Percentiles rank a stretch among this genome's conserved stretches.
Conservation (phyloP, 2,113 vertebrate species). For the Maccullochella peelii region DNA sequence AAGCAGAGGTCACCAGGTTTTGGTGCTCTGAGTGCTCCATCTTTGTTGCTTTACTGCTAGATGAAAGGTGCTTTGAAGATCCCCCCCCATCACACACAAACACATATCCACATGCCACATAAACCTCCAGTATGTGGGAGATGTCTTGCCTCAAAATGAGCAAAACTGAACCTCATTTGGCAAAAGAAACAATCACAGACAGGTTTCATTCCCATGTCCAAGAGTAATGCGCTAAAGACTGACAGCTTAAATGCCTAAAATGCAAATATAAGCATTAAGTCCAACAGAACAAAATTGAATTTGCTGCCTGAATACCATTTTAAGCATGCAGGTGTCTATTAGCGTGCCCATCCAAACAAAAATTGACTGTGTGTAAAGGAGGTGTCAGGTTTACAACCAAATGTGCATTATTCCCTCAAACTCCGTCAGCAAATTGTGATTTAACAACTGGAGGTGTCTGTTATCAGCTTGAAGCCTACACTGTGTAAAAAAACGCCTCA, state of each 20-base stretch:
- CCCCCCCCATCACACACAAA: slow-evolving; percentile 34
- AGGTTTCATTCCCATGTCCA: background rate
- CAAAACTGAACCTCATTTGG: background rate
- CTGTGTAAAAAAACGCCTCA: slow-evolving; percentile 60
- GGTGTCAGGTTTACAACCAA: slow-evolving; percentile 69
- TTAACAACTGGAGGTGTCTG: slow-evolving; percentile 70
- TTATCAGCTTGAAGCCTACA: slow-evolving; percentile 74
- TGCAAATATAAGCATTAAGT: slow-evolving; percentile 17
- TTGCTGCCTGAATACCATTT: slow-evolving; percentile 14
- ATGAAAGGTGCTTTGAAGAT: slow-evolving; percentile 77
- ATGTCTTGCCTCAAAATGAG: slow-evolving; percentile 1
- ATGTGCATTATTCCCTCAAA: slow-evolving; percentile 67
- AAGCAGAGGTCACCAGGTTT: slow-evolving; percentile 73
- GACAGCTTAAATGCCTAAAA: slow-evolving; percentile 5
- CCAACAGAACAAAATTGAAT: slow-evolving; percentile 20
- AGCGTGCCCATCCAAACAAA: slow-evolving; percentile 47
- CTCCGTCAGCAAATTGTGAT: slow-evolving; percentile 76
- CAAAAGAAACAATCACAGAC: background rate
- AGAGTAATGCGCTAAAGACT: background rate
- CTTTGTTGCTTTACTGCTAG: slow-evolving; percentile 64
- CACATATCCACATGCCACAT: slow-evolving; percentile 10
- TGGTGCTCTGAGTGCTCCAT: slow-evolving; percentile 71
- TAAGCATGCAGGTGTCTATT: slow-evolving; percentile 41
- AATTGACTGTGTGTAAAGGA: slow-evolving; percentile 51
- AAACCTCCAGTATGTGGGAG: slow-evolving; percentile 1